phyloP scores from a whole-genome alignment of 2,797 vertebrate genomes.

The Onychomys leucogaster region DNA sequence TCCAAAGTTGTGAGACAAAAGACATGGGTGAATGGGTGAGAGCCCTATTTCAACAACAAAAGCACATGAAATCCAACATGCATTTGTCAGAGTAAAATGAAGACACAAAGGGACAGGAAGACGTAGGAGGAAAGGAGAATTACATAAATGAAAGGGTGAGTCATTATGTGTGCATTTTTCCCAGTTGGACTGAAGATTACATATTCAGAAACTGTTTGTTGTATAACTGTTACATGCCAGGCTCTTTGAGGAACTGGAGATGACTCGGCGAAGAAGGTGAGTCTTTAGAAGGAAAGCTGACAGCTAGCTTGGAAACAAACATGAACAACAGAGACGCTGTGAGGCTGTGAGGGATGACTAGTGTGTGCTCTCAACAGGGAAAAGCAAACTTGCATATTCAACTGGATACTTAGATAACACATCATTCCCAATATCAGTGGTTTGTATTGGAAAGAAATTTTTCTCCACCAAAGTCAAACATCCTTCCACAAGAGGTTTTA shows the following conservation, averaged over 20 bases:
- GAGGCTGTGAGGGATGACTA: neutral
- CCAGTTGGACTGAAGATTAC: neutral
- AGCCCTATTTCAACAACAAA: slow-evolving; percentile 61
- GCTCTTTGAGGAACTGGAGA: slow-evolving; percentile 8
- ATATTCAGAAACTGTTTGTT: slow-evolving; percentile 60
- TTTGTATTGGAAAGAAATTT: neutral
- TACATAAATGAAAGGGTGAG: slow-evolving; percentile 69
- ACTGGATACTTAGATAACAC: neutral
- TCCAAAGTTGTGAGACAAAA: slow-evolving; percentile 61
- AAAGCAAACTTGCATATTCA: neutral
- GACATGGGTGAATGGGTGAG: neutral
- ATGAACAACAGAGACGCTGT: neutral
- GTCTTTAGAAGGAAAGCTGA: slow-evolving; percentile 10
- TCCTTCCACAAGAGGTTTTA: slow-evolving; percentile 46
- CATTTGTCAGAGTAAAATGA: slow-evolving; percentile 40
- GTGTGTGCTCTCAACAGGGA: neutral
- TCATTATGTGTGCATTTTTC: slow-evolving; percentile 16
- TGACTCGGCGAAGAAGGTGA: slow-evolving; percentile 1
- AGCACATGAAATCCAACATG: neutral
- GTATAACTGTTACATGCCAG: slow-evolving; percentile 3
- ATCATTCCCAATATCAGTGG: neutral
- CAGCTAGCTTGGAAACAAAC: neutral
- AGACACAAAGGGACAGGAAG: slow-evolving; percentile 56
- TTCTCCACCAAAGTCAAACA: slow-evolving; percentile 30
- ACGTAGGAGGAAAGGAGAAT: slow-evolving; percentile 3